These are phyloP conservation scores for Petaurus breviceps DNA, from an alignment of 2,113 vertebrate species.

Conservation along the genomic window DNA sequence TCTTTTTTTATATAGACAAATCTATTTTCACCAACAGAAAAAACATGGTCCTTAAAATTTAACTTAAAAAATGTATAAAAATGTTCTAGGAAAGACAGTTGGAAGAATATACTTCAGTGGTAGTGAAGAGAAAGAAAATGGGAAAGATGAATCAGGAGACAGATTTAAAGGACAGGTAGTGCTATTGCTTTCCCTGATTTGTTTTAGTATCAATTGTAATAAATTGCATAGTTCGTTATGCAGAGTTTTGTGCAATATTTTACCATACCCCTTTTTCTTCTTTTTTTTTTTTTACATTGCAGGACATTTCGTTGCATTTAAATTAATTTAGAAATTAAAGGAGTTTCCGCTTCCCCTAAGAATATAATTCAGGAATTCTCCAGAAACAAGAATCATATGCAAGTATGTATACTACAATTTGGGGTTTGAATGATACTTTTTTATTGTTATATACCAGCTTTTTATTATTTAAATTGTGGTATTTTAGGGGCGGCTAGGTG, in stretches of 20 bases:
- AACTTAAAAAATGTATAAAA: not conserved
- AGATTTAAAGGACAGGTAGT: not conserved
- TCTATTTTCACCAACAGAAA: not conserved
- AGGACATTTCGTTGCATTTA: constrained; percentile 40
- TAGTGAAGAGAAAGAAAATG: not conserved
- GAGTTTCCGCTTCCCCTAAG: constrained; percentile 70
- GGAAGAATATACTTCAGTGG: not conserved
- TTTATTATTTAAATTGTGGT: not conserved
- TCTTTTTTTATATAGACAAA: not conserved
- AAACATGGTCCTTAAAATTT: not conserved
- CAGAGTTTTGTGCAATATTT: not conserved
- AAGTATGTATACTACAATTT: constrained; percentile 71
- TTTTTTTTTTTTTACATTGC: constrained; percentile 51
- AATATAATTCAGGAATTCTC: constrained; percentile 54
- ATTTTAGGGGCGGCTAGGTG: no score
- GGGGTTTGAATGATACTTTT: not conserved
- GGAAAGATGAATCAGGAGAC: not conserved
- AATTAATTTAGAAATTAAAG: constrained; percentile 85
- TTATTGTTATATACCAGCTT: not conserved
- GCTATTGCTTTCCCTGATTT: not conserved
- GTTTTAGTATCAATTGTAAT: not conserved
- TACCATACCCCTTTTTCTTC: not conserved
- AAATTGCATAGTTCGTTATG: constrained; percentile 12
- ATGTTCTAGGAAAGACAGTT: not conserved
- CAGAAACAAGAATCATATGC: constrained; percentile 63